Evolutionary conservation across 1,140 invertebrate species (phyloP), one percentile per base, ranked within the genome.

Genomic region (Drosophila equinoxialis): DNA sequence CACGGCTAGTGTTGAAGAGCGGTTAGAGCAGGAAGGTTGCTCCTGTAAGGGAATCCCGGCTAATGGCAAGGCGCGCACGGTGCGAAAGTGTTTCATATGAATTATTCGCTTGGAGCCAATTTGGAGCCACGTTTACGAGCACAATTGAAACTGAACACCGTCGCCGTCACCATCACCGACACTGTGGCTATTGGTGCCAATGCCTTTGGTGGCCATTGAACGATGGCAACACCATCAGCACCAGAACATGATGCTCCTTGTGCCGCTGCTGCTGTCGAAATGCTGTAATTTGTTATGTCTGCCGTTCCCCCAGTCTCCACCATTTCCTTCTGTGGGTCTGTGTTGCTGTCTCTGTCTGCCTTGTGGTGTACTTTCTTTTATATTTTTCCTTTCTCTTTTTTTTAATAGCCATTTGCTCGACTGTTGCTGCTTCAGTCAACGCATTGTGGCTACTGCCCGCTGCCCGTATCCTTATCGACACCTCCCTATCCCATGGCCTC

Each of bases 31-130:
- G 30, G 30, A 30, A 30, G 30, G 6, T 6, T 48, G 45, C 17
- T 48, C 2, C 30, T 30, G 30, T 30, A 30, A 30, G 30, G 30
- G 30, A 57, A 20, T 63, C 65, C 45, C 59, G 64, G 63, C 84
- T 89, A 89, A 90, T 89, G 86, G 85, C 74, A 78, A 89, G 77
- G 70, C 77, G 73, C 74, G 33, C 71, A 74, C 77, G 85, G 81
- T 90, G 84, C 81, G 84, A 89, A 89, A 89, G 84, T 89, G 84
- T 89, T 90, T 84, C 86, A 76, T 81, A 89, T 89, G 84, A 89
- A 89, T 89, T 89, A 89, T 89, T 89, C 74, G 84, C 74, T 78
- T 71, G 66, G 65, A 89, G 85, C 84, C 84, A 89, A 89, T 89
- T 89, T 89, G 85, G 81, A 90, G 77, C 76, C 84, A 89, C 84